A percentile compares a stretch with the other conserved stretches of the same genome.
phyloP scores from a whole-genome alignment of 2,888 invertebrate species.

The Tachina lurida region DNA sequence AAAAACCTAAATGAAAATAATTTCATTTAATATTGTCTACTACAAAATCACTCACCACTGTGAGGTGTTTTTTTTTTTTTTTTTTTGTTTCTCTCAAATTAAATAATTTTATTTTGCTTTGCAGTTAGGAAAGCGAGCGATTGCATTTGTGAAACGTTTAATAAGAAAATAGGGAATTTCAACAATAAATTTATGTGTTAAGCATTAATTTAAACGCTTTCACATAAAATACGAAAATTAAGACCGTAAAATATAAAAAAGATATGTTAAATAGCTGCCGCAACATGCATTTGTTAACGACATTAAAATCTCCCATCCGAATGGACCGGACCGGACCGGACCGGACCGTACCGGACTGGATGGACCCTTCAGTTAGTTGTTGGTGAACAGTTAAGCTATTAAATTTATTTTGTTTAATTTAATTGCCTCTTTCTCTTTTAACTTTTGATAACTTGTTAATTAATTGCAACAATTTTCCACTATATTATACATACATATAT shows the following conservation, averaged over 20 bases:
- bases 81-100: conserved; percentile 7
- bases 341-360: too few relatives aligned
- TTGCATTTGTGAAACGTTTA: conserved; percentile 18
- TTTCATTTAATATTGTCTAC: neutral
- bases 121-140: neutral
- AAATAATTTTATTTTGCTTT: conserved; percentile 42
- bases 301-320: neutral
- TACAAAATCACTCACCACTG: conserved; percentile 1
- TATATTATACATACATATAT: neutral
- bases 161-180: neutral
- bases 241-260: neutral
- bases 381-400: neutral
- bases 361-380: neutral
- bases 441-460: conserved; percentile 30
- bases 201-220: conserved; percentile 38
- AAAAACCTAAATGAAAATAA: too few relatives aligned
- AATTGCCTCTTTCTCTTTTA: neutral
- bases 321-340: neutral
- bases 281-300: neutral
- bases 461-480: conserved; percentile 52
- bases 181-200: neutral
- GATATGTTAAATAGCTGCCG: neutral
- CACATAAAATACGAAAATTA: conserved; percentile 3
- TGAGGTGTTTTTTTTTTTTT: neutral
- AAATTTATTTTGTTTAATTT: neutral